A percentile compares a stretch with the other conserved stretches of the same genome.
These are phyloP conservation scores for Ypsolopha scabrella DNA, from an alignment of 2,888 invertebrate genomes.

Conservation along the genomic window DNA sequence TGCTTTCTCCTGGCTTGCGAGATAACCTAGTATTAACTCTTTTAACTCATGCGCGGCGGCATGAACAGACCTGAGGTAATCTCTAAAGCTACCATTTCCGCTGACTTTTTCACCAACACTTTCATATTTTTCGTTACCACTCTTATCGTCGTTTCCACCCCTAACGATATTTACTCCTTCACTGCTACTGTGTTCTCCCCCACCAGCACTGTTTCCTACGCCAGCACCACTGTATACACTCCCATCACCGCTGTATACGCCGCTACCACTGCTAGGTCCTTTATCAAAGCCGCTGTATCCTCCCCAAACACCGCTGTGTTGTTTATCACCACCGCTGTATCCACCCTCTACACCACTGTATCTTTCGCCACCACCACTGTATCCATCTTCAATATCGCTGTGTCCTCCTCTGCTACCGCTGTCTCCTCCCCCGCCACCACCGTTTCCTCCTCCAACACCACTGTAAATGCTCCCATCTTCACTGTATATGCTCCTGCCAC, in stretches of 20 bases:
- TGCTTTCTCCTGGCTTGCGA: no score
- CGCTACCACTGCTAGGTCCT: not conserved
- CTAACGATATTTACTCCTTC: not conserved
- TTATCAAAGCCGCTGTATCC: not conserved
- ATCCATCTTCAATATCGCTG: not conserved
- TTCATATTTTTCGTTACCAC: no score
- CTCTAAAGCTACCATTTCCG: no score
- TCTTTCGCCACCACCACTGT: not conserved
- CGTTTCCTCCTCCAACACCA: not conserved
- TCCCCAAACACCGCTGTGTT: not conserved
- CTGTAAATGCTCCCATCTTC: no score
- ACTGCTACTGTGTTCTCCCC: not conserved
- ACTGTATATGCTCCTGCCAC: not conserved
- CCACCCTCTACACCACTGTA: not conserved
- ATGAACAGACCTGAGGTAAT: no score
- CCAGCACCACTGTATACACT: not conserved
- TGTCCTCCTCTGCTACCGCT: not conserved
- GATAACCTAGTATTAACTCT: no score
- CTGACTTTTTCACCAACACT: no score
- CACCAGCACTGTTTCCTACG: not conserved
- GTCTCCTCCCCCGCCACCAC: not conserved
- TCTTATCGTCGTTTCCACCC: conserved; percentile 4
- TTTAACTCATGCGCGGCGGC: no score
- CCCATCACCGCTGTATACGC: not conserved
- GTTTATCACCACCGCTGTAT: not conserved